These are phyloP conservation scores for Hippoglossus stenolepis DNA, from an alignment of 2,113 vertebrate genomes.

Conservation along the genomic window DNA sequence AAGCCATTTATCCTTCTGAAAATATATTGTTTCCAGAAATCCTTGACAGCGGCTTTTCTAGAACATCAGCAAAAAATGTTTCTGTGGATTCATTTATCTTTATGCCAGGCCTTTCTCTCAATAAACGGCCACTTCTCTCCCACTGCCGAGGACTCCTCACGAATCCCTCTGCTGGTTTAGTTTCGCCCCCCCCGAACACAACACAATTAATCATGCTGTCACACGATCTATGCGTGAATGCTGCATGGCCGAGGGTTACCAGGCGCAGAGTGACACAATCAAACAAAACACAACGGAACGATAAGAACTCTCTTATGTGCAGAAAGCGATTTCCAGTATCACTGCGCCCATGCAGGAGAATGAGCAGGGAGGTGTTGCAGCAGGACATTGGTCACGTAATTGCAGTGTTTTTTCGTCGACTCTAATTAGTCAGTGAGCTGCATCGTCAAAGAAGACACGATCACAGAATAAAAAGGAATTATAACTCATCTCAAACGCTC, in stretches of 20 bases:
- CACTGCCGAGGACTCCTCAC: constrained; percentile 39
- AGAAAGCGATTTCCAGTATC: constrained; percentile 34
- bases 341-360: neutral
- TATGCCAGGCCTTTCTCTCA: constrained; percentile 42
- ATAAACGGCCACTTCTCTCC: constrained; percentile 50
- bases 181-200: constrained; percentile 49
- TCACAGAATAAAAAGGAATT: too few relatives aligned
- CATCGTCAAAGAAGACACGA: neutral
- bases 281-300: constrained; percentile 31
- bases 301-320: constrained; percentile 34
- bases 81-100: constrained; percentile 73
- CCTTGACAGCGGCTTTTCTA: constrained; percentile 50
- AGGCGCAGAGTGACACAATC: constrained; percentile 45
- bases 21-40: constrained; percentile 55
- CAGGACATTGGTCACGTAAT: constrained; percentile 29
- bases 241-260: constrained; percentile 47
- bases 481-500: too few relatives aligned
- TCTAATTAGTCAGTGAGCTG: neutral
- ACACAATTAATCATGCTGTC: constrained; percentile 77
- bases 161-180: constrained; percentile 57
- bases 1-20: constrained; percentile 52
- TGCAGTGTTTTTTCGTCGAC: neutral
- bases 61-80: constrained; percentile 54
- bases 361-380: neutral
- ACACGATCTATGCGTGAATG: constrained; percentile 53